Percentiles rank a stretch among this genome's conserved stretches.
Evolutionary conservation across 2,797 vertebrate genomes (phyloP).

Genomic region (Hephaestus fuliginosus): DNA sequence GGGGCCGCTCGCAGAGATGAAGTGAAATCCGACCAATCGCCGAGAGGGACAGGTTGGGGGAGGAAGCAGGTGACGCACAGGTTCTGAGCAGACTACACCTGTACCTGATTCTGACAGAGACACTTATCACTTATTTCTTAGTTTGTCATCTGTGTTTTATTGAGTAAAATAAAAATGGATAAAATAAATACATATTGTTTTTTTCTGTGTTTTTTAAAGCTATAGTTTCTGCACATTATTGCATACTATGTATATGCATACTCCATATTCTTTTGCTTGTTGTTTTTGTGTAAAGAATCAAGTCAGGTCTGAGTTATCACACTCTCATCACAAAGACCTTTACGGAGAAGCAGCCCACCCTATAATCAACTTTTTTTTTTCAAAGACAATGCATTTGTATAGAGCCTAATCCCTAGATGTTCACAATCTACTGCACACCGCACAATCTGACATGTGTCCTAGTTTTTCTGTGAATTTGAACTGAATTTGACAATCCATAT

Average conservation of each 20-base stretch:
- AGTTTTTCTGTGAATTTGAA: not conserved
- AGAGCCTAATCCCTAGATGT: not conserved
- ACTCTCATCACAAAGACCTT: not conserved
- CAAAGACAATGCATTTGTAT: not conserved
- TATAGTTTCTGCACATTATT: not conserved
- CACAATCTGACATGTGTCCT: not conserved
- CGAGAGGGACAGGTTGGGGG: slow-evolving; percentile 1
- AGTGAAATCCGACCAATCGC: slow-evolving; percentile 64
- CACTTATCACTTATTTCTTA: not conserved
- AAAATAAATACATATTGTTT: too few relatives aligned
- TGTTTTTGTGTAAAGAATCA: not conserved
- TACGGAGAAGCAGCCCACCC: not conserved
- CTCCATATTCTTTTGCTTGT: not conserved
- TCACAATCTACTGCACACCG: not conserved
- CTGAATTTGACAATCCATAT: not conserved
- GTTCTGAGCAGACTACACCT: not conserved
- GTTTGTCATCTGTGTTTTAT: not conserved
- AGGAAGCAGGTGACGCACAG: slow-evolving; percentile 68
- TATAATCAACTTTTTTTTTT: not conserved
- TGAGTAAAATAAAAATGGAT: too few relatives aligned
- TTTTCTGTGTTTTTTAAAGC: not conserved
- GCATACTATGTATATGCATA: too few relatives aligned
- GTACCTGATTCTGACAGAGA: not conserved
- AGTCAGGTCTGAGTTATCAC: not conserved
- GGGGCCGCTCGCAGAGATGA: slow-evolving; percentile 6